Evolutionary conservation across 2,888 invertebrate species (phyloP).

Genomic region (Plagodis pulveraria): DNA sequence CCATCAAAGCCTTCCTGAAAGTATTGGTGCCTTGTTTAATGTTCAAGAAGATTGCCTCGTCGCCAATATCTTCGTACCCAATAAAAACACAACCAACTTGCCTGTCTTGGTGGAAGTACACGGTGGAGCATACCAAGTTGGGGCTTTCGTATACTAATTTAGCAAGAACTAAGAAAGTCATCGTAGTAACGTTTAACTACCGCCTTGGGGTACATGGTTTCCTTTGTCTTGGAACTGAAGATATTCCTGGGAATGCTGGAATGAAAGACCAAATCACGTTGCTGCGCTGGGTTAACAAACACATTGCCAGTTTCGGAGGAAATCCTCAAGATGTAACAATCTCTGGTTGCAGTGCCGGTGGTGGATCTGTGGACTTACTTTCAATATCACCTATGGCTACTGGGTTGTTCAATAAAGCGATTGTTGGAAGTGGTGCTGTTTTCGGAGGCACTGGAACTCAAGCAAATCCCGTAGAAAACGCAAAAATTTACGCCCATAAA

Average conservation of each 20-base stretch:
- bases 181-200: conserved; percentile 21
- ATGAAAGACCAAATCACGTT: conserved; percentile 52
- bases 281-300: conserved; percentile 48
- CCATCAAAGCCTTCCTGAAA: neutral
- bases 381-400: neutral
- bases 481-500: conserved; percentile 3
- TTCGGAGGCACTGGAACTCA: conserved; percentile 2
- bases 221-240: conserved; percentile 51
- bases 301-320: conserved; percentile 57
- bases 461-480: conserved; percentile 10
- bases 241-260: conserved; percentile 52
- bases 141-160: neutral
- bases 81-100: conserved; percentile 5
- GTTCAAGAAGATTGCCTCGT: conserved; percentile 12
- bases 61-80: conserved; percentile 8
- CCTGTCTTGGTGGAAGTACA: conserved; percentile 2
- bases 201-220: conserved; percentile 48
- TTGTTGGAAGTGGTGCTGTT: neutral
- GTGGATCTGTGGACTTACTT: conserved; percentile 23
- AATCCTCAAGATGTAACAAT: conserved; percentile 54
- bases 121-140: neutral
- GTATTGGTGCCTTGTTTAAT: too few relatives aligned
- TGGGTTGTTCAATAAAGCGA: neutral
- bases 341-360: conserved; percentile 56
- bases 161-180: neutral